A percentile compares a stretch with the other conserved stretches of the same genome.
Evolutionary conservation across 2,797 vertebrate genomes (phyloP).

Genomic region (Nyctibius grandis): DNA sequence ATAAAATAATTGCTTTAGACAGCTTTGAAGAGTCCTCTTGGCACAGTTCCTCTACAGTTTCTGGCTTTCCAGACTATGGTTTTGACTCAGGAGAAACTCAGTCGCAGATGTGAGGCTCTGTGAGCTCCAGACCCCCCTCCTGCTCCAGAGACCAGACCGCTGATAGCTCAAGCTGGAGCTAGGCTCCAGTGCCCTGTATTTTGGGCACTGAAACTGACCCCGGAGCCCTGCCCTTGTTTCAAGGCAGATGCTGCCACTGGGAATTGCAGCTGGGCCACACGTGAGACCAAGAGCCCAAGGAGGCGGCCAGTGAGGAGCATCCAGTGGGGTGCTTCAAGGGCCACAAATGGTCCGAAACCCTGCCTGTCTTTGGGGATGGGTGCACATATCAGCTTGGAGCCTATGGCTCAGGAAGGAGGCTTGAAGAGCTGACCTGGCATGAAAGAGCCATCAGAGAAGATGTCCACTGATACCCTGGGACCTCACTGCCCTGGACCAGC

Average conservation of each 20-base stretch:
- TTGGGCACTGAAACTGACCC: neutral
- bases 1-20: neutral
- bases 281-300: neutral
- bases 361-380: neutral
- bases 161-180: neutral
- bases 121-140: neutral
- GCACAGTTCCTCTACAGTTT: neutral
- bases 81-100: neutral
- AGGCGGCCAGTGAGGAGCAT: neutral
- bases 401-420: neutral
- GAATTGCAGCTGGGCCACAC: neutral
- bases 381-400: neutral
- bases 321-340: fast-evolving
- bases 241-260: neutral
- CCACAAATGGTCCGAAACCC: fast-evolving
- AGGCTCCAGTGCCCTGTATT: neutral
- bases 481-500: neutral
- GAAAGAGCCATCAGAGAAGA: neutral
- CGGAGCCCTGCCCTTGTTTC: neutral
- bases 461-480: neutral
- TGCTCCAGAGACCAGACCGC: neutral
- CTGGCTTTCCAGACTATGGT: neutral
- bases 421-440: neutral
- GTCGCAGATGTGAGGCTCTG: neutral
- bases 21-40: neutral